Base-by-base conservation (phyloP, 2,888 invertebrate species). In the Zelleria hepariella region DNA sequence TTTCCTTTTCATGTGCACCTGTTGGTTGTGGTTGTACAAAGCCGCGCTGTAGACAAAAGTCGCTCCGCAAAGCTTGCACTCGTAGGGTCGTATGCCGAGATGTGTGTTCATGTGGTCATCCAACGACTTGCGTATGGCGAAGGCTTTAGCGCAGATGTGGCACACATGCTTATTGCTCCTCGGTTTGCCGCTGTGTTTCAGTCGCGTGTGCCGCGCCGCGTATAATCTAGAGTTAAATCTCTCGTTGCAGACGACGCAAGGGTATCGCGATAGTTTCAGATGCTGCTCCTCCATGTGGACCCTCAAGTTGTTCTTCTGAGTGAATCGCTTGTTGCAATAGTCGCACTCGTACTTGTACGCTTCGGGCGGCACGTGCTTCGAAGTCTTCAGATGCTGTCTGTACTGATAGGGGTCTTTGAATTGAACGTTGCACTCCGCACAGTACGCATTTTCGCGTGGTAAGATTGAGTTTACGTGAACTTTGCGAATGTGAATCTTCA, bases 341-440 rank as follows among this genome's bases (percentile, higher is more conserved):
- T 18, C 18, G 10, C 57, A 57, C 32, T n/a, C 3, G 32, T 21
- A 26, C 21, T 25, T 57, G n/a, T 20, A 1, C 10, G n/a, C 23
- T 5, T 51, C 51, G 23, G 10, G 20, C 8, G 4, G 8, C 20
- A 51, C 1, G 21, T 51, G 51, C 23, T 51, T 51, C 7, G 8
- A 21, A 0, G 25, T 59, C 18, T 58, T 62, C 57, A 66, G 25
- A 27, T 66, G 66, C 0, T 21, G 24, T 0, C 8, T 60, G 15
- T 62, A 66, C 8, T 58, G 58, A 2, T 58, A 15, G 1, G 57
- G 49, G 25, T 66, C 65, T 10, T 64, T 62, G 57, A 66, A 65
- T 18, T 65, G 62, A 24, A 62, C 53, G 48, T 66, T 59, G 18
- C 66, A 66, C 24, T 66, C 66, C 0, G 65, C 63, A 25, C 66